Percentiles rank a stretch among this genome's conserved stretches.
Evolutionary conservation across 92 coral and sea anemone species (phyloP).

Genomic region (Actinostola sp.): DNA sequence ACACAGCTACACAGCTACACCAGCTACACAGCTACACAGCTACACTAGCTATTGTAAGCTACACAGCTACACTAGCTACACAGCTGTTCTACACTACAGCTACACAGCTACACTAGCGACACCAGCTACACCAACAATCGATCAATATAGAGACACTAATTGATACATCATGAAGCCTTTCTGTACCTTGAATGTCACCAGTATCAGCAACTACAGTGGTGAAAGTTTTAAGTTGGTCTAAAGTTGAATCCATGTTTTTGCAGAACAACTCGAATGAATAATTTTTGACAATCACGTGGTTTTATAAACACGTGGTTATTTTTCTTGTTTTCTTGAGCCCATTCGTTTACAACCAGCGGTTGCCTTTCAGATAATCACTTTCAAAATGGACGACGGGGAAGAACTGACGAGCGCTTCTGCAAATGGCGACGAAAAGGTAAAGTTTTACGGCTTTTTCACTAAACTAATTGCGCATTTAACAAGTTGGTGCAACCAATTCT

Average conservation of each 20-base stretch:
- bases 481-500: neutral
- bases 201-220: slow-evolving; percentile 98
- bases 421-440: slow-evolving; percentile 79
- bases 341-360: slow-evolving; percentile 41
- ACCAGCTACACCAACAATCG: too few relatives aligned
- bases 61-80: too few relatives aligned
- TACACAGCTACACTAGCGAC: too few relatives aligned
- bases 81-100: too few relatives aligned
- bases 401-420: slow-evolving; percentile 78
- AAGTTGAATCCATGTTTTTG: slow-evolving; percentile 67
- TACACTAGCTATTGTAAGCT: too few relatives aligned
- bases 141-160: slow-evolving; percentile 1
- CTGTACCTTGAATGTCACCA: slow-evolving; percentile 90
- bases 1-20: too few relatives aligned
- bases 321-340: neutral
- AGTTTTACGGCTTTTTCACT: neutral
- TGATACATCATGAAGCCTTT: neutral
- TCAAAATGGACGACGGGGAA: slow-evolving; percentile 82
- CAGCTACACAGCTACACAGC: too few relatives aligned
- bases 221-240: slow-evolving; percentile 86
- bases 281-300: slow-evolving; percentile 46
- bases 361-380: neutral
- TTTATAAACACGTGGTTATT: neutral
- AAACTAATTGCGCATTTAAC: neutral
- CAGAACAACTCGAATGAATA: neutral